These are phyloP conservation scores for Nanger granti DNA, from an alignment of 2,113 vertebrate genomes.

Conservation along the genomic window DNA sequence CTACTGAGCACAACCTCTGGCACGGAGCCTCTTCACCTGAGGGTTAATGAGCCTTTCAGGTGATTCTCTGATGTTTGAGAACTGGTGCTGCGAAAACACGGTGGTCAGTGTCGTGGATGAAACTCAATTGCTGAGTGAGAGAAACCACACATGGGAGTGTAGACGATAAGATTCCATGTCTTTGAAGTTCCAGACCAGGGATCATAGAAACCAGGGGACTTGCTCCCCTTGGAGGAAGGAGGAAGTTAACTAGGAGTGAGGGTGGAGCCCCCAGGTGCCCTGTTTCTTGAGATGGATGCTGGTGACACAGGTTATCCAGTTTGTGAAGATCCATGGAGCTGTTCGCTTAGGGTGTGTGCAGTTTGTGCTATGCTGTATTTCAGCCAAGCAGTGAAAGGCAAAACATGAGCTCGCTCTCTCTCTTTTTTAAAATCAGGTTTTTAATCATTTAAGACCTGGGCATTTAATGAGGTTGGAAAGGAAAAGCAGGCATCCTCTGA, in stretches of 20 bases:
- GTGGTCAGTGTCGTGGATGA: accelerated
- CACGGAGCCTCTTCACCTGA: accelerated
- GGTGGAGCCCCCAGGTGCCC: background rate
- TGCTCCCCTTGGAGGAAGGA: background rate
- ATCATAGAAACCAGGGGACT: background rate
- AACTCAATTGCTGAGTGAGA: background rate
- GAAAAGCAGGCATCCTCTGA: background rate
- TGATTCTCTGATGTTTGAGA: background rate
- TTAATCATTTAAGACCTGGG: background rate
- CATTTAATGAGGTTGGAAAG: background rate
- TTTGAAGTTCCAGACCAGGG: background rate
- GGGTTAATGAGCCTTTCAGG: background rate
- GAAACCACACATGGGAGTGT: background rate
- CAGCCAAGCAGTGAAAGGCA: background rate
- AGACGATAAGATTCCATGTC: too few species aligned
- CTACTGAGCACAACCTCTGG: background rate
- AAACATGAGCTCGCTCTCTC: background rate
- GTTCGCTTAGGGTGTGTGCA: background rate
- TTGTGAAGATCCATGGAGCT: background rate
- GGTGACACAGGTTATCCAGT: background rate
- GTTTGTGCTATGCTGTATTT: background rate
- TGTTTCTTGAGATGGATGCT: background rate
- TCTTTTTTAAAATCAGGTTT: background rate
- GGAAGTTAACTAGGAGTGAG: background rate
- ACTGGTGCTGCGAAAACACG: background rate